Evolutionary conservation across 2,113 vertebrate genomes (phyloP).

Genomic region (Cromileptes altivelis): DNA sequence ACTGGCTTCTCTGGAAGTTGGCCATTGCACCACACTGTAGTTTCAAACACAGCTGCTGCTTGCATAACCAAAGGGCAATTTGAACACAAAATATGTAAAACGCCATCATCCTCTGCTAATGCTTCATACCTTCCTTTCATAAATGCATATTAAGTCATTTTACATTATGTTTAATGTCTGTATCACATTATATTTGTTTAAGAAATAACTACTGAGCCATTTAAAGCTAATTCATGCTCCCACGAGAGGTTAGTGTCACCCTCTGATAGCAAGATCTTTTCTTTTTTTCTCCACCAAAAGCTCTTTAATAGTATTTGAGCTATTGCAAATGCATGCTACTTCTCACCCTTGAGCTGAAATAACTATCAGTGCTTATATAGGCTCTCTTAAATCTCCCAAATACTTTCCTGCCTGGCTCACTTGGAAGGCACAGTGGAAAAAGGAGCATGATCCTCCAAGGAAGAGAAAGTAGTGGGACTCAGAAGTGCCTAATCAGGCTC

Average conservation of each 20-base stretch:
- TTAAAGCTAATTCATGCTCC: slow-evolving; percentile 39
- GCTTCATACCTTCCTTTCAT: slow-evolving; percentile 32
- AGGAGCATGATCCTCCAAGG: slow-evolving; percentile 72
- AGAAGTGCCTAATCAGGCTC: slow-evolving; percentile 78
- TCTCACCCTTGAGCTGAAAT: slow-evolving; percentile 84
- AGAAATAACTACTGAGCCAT: slow-evolving; percentile 28
- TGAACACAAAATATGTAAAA: slow-evolving; percentile 65
- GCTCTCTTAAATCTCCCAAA: slow-evolving; percentile 85
- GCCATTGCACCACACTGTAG: slow-evolving; percentile 61
- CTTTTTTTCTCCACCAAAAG: slow-evolving; percentile 33
- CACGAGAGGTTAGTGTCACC: slow-evolving; percentile 52
- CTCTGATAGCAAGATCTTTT: slow-evolving; percentile 44
- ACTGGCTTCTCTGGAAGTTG: slow-evolving; percentile 64
- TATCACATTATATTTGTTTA: slow-evolving; percentile 34
- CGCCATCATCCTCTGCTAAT: slow-evolving; percentile 40
- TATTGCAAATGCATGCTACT: slow-evolving; percentile 77
- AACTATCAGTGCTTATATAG: slow-evolving; percentile 82
- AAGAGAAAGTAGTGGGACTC: slow-evolving; percentile 78
- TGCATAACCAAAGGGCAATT: slow-evolving; percentile 61
- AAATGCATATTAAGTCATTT: slow-evolving; percentile 35
- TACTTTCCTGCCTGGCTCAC: slow-evolving; percentile 85
- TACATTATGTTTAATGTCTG: slow-evolving; percentile 12
- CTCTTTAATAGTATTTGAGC: slow-evolving; percentile 75
- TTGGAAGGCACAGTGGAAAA: slow-evolving; percentile 85
- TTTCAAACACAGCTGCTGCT: slow-evolving; percentile 69